Base-by-base conservation (phyloP, 2,113 vertebrate genomes). In the Meles meles region DNA sequence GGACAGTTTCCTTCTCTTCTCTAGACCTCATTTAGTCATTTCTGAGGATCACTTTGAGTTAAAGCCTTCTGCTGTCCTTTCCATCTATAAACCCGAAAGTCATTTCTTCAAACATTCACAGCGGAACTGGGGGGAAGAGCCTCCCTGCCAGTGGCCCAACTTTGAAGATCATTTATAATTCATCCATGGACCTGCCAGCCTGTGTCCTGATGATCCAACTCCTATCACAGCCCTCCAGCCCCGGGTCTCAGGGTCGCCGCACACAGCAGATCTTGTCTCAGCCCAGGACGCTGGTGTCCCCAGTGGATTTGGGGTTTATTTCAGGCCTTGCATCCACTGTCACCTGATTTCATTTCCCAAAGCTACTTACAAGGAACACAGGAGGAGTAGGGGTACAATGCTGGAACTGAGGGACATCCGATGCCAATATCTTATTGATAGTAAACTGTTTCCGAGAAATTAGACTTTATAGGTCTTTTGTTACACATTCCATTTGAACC, bases 221-320 rank as follows among this genome's bases (percentile, higher is more conserved):
- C 59, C 39, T 10, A 47, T 27, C 0, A 25, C 18, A 80, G n/a
- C 4, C 27, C 10, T 23, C 42, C n/a, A 21, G n/a, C n/a, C 72
- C n/a, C 4, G 5, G 52, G 52, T 44, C 44, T 49, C n/a, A 42
- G 6, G 9, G 6, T 55, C 2, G 31, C 17, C 39, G 29, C 59
- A 15, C 5, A 2, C 13, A 25, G 9, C 6, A 3, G 29, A n/a
- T 10, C 8, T 44, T 23, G 37, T 14, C 6, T 14, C 8, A 18
- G 61, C 21, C 15, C 14, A 17, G 31, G 6, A 37, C 13, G 31
- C 5, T 3, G 52, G 3, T 18, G 42, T n/a, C 15, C n/a, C 27
- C 44, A n/a, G 0, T 23, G 49, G 10, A 27, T 49, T 52, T 18
- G 4, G n/a, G 49, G 27, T 13, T 63, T 37, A 13, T 55, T 25